Conservation (phyloP, 1,140 invertebrate genomes). For the Amyelois transitella region DNA sequence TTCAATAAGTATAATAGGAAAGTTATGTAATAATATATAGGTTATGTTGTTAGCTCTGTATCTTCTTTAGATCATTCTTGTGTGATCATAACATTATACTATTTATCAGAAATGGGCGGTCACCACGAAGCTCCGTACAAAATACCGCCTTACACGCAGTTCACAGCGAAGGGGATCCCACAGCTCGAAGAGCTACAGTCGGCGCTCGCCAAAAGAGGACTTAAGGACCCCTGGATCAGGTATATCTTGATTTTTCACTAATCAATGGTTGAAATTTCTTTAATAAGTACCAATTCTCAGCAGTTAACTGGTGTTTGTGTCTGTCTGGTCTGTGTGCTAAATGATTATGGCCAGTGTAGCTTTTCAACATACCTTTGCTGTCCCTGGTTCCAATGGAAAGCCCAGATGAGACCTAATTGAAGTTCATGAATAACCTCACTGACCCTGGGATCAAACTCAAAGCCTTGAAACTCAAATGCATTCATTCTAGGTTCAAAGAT, state of each 20-base stretch:
- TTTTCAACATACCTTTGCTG: no score
- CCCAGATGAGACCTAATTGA: no score
- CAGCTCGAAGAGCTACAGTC: constrained; percentile 77
- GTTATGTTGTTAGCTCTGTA: neutral
- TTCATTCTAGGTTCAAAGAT: no score
- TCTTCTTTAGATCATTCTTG: neutral
- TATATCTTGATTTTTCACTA: constrained; percentile 21
- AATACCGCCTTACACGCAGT: constrained; percentile 82
- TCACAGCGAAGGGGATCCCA: constrained; percentile 79
- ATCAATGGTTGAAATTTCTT: neutral
- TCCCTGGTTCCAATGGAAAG: no score
- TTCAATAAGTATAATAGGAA: neutral
- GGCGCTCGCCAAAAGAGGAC: constrained; percentile 79
- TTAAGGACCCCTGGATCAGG: constrained; percentile 90
- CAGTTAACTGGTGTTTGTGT: neutral
- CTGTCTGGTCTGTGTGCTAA: no score
- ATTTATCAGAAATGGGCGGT: constrained; percentile 72
- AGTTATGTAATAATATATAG: neutral
- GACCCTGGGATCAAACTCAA: no score
- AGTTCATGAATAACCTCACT: no score
- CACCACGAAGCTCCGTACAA: constrained; percentile 67
- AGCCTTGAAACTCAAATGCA: no score
- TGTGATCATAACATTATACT: neutral
- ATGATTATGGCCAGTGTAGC: no score
- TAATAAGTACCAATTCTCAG: neutral